These are phyloP conservation scores for Ptyas mucosa DNA, from an alignment of 2,113 vertebrate species.

Conservation along the genomic window DNA sequence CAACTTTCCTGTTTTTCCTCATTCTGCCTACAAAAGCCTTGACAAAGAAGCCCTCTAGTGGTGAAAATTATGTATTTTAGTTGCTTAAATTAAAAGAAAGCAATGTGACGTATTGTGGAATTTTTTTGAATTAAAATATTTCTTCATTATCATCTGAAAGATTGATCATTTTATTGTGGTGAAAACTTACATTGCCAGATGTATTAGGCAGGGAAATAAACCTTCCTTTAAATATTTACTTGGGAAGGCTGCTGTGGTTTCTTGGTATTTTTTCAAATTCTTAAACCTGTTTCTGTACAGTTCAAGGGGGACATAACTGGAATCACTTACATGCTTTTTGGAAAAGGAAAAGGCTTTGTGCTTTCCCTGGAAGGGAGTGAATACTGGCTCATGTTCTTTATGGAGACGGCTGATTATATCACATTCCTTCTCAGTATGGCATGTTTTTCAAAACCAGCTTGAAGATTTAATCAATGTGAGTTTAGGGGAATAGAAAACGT, in stretches of 20 bases:
- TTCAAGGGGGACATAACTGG: not conserved
- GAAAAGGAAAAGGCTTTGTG: not conserved
- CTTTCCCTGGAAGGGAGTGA: not conserved
- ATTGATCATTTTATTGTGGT: not conserved
- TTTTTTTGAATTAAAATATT: not conserved
- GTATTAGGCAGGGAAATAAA: not conserved
- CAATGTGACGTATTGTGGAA: not conserved
- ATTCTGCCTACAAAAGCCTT: not conserved
- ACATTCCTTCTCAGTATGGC: not conserved
- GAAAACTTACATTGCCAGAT: not conserved
- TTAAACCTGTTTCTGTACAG: not conserved
- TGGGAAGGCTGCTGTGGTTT: not conserved
- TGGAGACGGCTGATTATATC: not conserved
- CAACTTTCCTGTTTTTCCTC: not conserved
- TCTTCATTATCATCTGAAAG: not conserved
- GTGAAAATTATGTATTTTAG: not conserved
- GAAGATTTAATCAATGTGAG: not conserved
- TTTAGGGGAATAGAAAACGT: not conserved
- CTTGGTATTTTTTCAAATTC: not conserved
- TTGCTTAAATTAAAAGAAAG: not conserved
- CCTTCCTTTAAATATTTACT: not conserved
- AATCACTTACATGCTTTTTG: not conserved
- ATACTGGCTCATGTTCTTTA: not conserved
- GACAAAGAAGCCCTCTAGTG: slow-evolving; percentile 9
- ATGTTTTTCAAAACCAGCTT: not conserved